These are phyloP conservation scores for Arremon aurantiirostris DNA, from an alignment of 2,797 vertebrate species.

Conservation along the genomic window DNA sequence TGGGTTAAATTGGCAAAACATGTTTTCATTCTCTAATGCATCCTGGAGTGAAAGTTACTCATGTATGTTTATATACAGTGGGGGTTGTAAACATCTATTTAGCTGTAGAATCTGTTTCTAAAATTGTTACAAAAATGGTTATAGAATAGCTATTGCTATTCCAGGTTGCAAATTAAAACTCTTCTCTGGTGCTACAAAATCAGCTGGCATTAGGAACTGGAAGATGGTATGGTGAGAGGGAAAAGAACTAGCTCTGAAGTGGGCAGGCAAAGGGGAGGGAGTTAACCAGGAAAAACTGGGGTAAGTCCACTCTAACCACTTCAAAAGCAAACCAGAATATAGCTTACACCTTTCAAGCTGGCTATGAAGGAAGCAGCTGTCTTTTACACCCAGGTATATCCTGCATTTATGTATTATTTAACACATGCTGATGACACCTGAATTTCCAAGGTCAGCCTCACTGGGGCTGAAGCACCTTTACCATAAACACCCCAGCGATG, in stretches of 20 bases:
- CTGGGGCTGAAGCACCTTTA: not conserved
- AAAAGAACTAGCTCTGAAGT: not conserved
- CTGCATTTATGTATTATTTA: fast-evolving
- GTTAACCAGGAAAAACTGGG: not conserved
- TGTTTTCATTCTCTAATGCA: not conserved
- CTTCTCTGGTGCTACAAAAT: not conserved
- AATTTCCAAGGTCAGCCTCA: conserved; percentile 6
- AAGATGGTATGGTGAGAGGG: not conserved
- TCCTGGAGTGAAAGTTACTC: not conserved
- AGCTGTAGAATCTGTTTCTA: not conserved
- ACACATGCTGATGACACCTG: not conserved
- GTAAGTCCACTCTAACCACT: not conserved
- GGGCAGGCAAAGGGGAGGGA: not conserved
- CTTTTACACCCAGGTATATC: not conserved
- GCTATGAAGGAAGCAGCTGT: not conserved
- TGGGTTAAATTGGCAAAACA: not conserved
- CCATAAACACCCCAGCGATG: not conserved
- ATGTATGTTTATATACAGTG: not conserved
- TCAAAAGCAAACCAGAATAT: not conserved
- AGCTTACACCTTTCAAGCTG: not conserved
- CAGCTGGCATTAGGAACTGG: not conserved
- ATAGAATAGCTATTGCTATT: not conserved
- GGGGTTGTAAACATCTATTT: not conserved
- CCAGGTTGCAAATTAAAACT: not conserved
- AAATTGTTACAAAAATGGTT: not conserved